Evolutionary conservation across 2,888 invertebrate genomes (phyloP).

Genomic region (Zaprionus bogoriensis): DNA sequence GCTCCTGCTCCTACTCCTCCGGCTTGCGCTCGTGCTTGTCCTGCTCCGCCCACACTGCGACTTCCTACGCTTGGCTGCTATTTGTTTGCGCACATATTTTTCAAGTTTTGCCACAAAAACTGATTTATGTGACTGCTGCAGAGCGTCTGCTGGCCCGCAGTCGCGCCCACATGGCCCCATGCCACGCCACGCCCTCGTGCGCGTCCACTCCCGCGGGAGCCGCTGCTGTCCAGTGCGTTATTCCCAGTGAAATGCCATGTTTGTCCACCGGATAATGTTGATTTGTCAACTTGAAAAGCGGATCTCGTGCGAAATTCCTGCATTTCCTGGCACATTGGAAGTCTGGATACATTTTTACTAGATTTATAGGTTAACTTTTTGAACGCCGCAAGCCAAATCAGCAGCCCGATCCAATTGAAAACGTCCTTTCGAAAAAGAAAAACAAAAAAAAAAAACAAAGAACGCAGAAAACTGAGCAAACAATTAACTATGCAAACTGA

Average conservation of each 20-base stretch:
- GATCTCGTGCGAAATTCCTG: slow-evolving; percentile 69
- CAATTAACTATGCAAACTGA: slow-evolving; percentile 42
- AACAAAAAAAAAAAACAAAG: slow-evolving; percentile 1
- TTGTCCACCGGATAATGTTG: slow-evolving; percentile 74
- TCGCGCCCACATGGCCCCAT: neutral
- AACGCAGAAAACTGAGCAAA: slow-evolving; percentile 22
- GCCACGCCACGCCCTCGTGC: neutral
- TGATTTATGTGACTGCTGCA: slow-evolving; percentile 68
- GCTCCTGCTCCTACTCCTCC: neutral
- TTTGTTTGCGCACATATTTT: slow-evolving; percentile 76
- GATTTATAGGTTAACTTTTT: slow-evolving; percentile 52
- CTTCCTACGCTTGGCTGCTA: slow-evolving; percentile 51
- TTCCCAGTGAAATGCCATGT: slow-evolving; percentile 40
- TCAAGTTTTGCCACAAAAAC: slow-evolving; percentile 77
- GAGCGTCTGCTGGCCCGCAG: slow-evolving; percentile 41
- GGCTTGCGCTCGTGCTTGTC: neutral
- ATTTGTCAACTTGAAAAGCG: slow-evolving; percentile 79
- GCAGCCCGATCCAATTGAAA: slow-evolving; percentile 2
- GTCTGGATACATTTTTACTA: slow-evolving; percentile 43
- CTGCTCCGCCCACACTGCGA: neutral
- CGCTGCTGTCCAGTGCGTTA: slow-evolving; percentile 31
- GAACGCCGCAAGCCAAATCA: slow-evolving; percentile 4
- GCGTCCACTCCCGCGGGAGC: neutral
- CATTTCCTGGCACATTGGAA: slow-evolving; percentile 61
- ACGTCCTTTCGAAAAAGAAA: neutral